Percentiles rank a stretch among this genome's conserved stretches.
Conservation (phyloP, 2,113 vertebrate species). For the Elephas maximus region DNA sequence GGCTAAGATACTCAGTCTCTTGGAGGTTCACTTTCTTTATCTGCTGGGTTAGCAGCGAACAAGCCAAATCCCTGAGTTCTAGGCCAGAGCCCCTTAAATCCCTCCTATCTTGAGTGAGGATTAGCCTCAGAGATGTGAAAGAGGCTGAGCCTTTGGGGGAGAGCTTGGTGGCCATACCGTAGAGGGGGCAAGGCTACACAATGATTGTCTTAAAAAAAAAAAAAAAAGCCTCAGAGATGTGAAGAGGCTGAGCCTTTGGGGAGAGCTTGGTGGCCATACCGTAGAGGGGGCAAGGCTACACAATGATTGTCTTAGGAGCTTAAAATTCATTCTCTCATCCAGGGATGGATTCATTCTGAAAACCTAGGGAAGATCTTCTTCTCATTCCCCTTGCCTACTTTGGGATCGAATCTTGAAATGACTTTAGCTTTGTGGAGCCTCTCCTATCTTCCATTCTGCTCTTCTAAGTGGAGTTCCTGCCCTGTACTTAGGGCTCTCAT, state of each 20-base stretch:
- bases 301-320: neutral
- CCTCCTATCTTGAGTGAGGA: neutral
- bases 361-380: neutral
- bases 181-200: neutral
- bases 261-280: neutral
- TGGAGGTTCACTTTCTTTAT: neutral
- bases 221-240: no score
- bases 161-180: neutral
- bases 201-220: neutral
- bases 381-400: neutral
- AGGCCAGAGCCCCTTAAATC: neutral
- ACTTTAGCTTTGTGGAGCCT: neutral
- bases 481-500: neutral
- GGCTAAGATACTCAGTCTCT: neutral
- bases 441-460: neutral
- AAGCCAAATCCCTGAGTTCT: neutral
- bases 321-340: neutral
- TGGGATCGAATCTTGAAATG: neutral
- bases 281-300: neutral
- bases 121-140: neutral
- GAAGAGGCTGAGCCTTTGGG: neutral
- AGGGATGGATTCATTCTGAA: neutral
- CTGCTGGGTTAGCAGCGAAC: neutral
- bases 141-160: neutral
- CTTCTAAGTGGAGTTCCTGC: neutral